These are phyloP conservation scores for Siderastrea siderea DNA, from an alignment of 92 coral and sea anemone genomes.

Conservation along the genomic window DNA sequence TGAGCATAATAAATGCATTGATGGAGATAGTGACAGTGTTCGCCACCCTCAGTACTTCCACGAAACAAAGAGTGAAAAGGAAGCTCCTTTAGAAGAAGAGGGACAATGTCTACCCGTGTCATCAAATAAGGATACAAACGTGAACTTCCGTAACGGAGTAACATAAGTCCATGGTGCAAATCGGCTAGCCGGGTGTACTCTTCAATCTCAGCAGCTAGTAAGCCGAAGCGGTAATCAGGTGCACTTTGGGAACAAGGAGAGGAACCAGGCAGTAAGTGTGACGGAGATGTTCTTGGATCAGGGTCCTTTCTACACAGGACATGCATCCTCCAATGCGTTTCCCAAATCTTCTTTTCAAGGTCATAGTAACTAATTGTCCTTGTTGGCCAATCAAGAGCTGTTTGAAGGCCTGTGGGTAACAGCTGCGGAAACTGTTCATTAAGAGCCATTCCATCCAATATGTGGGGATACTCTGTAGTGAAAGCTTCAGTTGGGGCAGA, in stretches of 20 bases:
- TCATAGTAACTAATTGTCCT: slow-evolving; percentile 32
- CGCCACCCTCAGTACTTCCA: no score
- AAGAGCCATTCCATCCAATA: slow-evolving; percentile 47
- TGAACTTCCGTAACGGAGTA: slow-evolving; percentile 58
- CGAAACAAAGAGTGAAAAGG: no score
- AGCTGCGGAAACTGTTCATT: slow-evolving; percentile 17
- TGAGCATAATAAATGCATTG: slow-evolving; percentile 57
- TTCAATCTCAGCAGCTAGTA: slow-evolving; percentile 34
- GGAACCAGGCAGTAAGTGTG: neutral
- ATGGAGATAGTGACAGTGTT: slow-evolving; percentile 67
- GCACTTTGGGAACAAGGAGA: slow-evolving; percentile 17
- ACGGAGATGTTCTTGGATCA: slow-evolving; percentile 32
- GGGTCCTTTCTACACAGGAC: slow-evolving; percentile 64
- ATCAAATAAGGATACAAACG: no score
- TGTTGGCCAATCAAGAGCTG: slow-evolving; percentile 45
- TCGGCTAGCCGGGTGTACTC: slow-evolving; percentile 61
- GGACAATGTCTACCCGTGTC: no score
- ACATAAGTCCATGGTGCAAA: slow-evolving; percentile 61
- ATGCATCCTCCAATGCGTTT: slow-evolving; percentile 57
- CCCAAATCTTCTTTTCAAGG: slow-evolving; percentile 48
- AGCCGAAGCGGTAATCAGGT: slow-evolving; percentile 44
- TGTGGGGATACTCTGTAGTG: slow-evolving; percentile 11
- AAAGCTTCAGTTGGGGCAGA: slow-evolving; percentile 62
- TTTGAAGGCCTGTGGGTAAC: slow-evolving; percentile 25
- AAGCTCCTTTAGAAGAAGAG: no score